Conservation (phyloP, 1,140 invertebrate genomes). For the Drosophila rufa region DNA sequence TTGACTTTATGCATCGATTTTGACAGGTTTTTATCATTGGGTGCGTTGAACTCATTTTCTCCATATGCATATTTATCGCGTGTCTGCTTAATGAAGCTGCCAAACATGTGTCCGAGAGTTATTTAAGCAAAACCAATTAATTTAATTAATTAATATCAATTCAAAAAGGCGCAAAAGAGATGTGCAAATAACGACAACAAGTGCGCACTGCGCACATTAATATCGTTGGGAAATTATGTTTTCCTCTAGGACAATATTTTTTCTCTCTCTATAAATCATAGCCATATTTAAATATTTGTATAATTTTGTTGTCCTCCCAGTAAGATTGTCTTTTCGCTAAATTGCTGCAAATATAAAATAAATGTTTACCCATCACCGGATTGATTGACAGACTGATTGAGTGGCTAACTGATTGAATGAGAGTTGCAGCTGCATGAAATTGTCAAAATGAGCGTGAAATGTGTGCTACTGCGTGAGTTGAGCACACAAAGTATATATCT, state of each 20-base stretch:
- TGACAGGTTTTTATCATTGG: constrained; percentile 7
- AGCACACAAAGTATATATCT: constrained; percentile 14
- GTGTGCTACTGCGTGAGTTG: constrained; percentile 27
- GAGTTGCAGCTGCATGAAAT: constrained; percentile 55
- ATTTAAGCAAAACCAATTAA: constrained; percentile 51
- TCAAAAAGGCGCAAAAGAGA: constrained; percentile 45
- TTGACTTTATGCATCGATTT: constrained; percentile 6
- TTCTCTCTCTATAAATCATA: constrained; percentile 28
- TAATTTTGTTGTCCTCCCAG: constrained; percentile 49
- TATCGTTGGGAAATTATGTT: constrained; percentile 37
- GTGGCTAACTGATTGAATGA: constrained; percentile 45
- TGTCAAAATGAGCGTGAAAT: constrained; percentile 65
- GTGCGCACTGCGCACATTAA: constrained; percentile 33
- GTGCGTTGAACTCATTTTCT: constrained; percentile 37
- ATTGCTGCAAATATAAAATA: constrained; percentile 50
- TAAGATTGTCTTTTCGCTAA: constrained; percentile 57
- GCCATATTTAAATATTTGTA: constrained; percentile 55
- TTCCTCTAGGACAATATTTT: constrained; percentile 13
- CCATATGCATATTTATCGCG: constrained; percentile 35
- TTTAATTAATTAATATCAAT: constrained; percentile 80
- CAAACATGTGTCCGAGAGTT: constrained; percentile 28
- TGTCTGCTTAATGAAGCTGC: constrained; percentile 47
- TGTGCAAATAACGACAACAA: constrained; percentile 54
- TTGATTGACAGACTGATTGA: constrained; percentile 56
- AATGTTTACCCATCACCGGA: constrained; percentile 52